These are phyloP conservation scores for Poeciliopsis presidionis DNA, from an alignment of 2,797 vertebrate species.

Conservation along the genomic window DNA sequence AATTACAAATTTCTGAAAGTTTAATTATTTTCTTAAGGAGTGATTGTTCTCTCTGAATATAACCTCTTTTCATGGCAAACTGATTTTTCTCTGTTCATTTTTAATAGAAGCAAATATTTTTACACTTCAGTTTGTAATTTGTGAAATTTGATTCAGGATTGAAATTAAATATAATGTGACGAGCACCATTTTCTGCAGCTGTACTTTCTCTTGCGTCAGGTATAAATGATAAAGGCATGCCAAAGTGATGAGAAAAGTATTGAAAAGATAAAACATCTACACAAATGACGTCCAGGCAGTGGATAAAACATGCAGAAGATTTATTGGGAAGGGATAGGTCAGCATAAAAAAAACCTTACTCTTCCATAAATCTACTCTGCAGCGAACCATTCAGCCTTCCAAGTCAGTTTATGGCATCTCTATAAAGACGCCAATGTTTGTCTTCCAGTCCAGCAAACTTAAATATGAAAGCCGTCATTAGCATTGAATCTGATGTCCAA, in stretches of 20 bases:
- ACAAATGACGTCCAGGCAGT: constrained; percentile 12
- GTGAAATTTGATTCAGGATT: background rate
- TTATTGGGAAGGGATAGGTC: constrained; percentile 32
- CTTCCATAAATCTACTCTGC: constrained; percentile 33
- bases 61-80: background rate
- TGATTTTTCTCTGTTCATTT: background rate
- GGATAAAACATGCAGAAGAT: constrained; percentile 27
- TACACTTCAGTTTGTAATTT: background rate
- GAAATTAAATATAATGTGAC: no score
- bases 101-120: background rate
- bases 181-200: background rate
- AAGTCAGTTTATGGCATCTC: constrained; percentile 33
- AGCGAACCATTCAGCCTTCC: background rate
- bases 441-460: constrained; percentile 4
- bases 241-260: constrained; percentile 31
- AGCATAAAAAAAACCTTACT: constrained; percentile 27
- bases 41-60: background rate
- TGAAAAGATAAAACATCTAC: background rate
- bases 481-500: background rate
- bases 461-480: constrained; percentile 23
- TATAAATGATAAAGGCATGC: background rate
- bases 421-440: constrained; percentile 18
- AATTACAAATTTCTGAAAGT: background rate
- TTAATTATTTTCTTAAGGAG: background rate
- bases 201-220: background rate